These are phyloP conservation scores for Sebastes vulpes DNA, from an alignment of 2,797 vertebrate species.

Conservation along the genomic window DNA sequence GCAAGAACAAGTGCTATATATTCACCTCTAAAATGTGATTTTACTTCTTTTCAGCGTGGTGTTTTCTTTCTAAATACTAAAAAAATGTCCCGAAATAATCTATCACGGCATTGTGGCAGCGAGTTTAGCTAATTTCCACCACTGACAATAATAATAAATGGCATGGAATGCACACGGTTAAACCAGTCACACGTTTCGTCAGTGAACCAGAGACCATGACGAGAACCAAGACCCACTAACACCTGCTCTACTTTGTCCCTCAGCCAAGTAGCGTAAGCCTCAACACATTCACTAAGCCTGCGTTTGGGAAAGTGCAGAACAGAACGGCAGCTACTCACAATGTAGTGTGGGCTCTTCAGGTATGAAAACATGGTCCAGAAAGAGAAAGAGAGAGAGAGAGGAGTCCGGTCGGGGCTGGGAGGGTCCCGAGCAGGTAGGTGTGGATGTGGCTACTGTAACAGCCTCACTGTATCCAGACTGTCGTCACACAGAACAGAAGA, in stretches of 20 bases:
- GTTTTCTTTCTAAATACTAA: background rate
- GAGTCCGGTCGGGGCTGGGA: background rate
- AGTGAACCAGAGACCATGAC: background rate
- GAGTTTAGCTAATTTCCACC: background rate
- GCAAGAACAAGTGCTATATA: background rate
- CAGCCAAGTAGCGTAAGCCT: slow-evolving; percentile 56
- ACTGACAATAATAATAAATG: background rate
- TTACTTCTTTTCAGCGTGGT: accelerated
- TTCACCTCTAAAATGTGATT: background rate
- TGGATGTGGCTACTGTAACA: background rate
- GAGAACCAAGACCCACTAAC: slow-evolving; percentile 21
- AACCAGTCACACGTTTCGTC: background rate
- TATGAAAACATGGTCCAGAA: slow-evolving; percentile 79
- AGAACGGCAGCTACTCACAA: slow-evolving; percentile 67
- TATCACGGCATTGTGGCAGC: background rate
- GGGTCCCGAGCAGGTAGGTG: slow-evolving; percentile 10
- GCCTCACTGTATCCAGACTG: slow-evolving; percentile 22
- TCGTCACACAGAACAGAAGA: slow-evolving; percentile 36
- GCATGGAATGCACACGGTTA: background rate
- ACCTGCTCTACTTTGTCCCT: slow-evolving; percentile 50
- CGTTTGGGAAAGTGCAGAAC: background rate
- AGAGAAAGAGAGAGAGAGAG: background rate
- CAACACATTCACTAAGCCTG: background rate
- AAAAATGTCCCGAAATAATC: background rate
- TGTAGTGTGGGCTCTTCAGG: slow-evolving; percentile 72